Conservation (phyloP, 2,888 invertebrate genomes). For the Volucella bombylans region DNA sequence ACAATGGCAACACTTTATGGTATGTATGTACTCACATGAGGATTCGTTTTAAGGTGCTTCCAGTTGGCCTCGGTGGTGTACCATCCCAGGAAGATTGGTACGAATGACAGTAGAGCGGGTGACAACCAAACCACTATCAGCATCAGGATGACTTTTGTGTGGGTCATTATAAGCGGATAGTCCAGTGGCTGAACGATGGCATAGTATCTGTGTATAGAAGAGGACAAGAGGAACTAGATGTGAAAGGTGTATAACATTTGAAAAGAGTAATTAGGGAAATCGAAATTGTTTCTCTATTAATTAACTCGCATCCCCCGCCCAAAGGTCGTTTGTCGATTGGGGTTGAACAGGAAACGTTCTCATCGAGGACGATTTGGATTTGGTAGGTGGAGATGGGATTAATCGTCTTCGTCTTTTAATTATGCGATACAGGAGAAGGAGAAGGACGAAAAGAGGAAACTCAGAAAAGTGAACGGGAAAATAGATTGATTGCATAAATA, state of each 20-base stretch:
- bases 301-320: slow-evolving; percentile 25
- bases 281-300: slow-evolving; percentile 63
- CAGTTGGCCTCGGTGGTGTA: slow-evolving; percentile 94
- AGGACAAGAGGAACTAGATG: slow-evolving; percentile 9
- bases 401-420: slow-evolving; percentile 43
- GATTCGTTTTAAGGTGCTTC: slow-evolving; percentile 86
- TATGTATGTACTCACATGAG: slow-evolving; percentile 84
- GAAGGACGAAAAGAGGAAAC: slow-evolving; percentile 10
- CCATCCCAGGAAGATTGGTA: slow-evolving; percentile 97
- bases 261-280: slow-evolving; percentile 63
- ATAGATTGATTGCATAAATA: slow-evolving; percentile 70
- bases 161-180: slow-evolving; percentile 95
- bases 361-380: too few species aligned
- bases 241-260: slow-evolving; percentile 6
- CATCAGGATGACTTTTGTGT: slow-evolving; percentile 90
- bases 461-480: slow-evolving; percentile 18
- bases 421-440: slow-evolving; percentile 13
- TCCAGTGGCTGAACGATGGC: slow-evolving; percentile 95
- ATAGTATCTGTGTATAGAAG: slow-evolving; percentile 86
- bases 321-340: too few species aligned
- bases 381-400: too few species aligned
- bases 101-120: slow-evolving; percentile 94
- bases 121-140: slow-evolving; percentile 94
- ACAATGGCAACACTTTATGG: not conserved
- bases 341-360: too few species aligned